phyloP scores from a whole-genome alignment of 2,113 vertebrate genomes.

The Mastomys natalensis region DNA sequence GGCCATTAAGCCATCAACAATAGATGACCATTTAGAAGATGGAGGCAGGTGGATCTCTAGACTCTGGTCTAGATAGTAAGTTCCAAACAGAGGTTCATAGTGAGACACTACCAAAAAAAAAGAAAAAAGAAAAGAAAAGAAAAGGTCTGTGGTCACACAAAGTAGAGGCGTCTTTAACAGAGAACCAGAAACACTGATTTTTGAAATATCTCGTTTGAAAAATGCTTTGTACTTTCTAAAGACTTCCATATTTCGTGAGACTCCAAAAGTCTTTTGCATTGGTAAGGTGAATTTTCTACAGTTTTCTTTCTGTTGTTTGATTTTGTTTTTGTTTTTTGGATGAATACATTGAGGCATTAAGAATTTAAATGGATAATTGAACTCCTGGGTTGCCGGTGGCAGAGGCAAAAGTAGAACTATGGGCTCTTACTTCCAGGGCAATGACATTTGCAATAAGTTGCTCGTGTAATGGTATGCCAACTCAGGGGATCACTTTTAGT shows the following conservation, averaged over 20 bases:
- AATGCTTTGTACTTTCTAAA: conserved; percentile 51
- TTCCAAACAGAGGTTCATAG: background rate
- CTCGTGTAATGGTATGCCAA: background rate
- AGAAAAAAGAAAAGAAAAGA: no score
- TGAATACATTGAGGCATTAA: background rate
- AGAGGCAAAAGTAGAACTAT: background rate
- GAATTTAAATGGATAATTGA: background rate
- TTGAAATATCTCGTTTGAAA: conserved; percentile 44
- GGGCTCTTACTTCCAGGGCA: background rate
- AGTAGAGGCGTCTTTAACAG: background rate
- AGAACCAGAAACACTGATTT: conserved; percentile 13
- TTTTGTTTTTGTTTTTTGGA: background rate
- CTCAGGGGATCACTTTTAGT: background rate
- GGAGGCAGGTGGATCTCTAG: background rate
- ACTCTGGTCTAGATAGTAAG: background rate
- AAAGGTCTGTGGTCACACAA: background rate
- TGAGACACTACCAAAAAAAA: background rate
- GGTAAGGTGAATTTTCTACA: background rate
- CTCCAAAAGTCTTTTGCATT: background rate
- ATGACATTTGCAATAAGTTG: background rate
- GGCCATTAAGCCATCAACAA: conserved; percentile 11
- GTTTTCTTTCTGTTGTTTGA: background rate
- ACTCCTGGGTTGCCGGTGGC: background rate
- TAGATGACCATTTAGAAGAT: background rate
- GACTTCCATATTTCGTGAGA: conserved; percentile 16